These are phyloP conservation scores for Glareola pratincola DNA, from an alignment of 2,113 vertebrate species.

Conservation along the genomic window DNA sequence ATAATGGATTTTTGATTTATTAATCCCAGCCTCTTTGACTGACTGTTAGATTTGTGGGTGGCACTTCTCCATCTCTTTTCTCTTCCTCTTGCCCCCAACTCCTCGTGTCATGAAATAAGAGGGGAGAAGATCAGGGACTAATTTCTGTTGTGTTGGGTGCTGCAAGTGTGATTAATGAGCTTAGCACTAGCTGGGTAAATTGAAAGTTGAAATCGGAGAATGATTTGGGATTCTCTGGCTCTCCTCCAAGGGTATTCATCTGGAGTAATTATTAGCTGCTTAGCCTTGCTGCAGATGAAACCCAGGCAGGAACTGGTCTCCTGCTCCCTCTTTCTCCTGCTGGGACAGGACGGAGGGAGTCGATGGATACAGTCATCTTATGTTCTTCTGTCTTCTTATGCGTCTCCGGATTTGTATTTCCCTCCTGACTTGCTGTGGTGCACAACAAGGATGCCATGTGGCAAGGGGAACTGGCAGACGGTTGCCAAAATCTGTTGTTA, in stretches of 20 bases:
- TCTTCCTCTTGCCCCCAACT: not conserved
- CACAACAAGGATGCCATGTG: not conserved
- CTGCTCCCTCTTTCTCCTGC: not conserved
- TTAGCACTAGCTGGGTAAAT: constrained; percentile 69
- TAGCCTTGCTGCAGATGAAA: not conserved
- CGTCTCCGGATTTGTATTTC: not conserved
- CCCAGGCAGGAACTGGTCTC: not conserved
- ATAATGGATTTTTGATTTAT: constrained; percentile 64
- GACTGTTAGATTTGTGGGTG: not conserved
- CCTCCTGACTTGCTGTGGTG: not conserved
- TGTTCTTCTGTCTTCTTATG: not conserved
- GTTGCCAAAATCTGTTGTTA: not conserved
- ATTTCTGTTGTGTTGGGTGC: constrained; percentile 45
- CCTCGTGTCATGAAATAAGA: not conserved
- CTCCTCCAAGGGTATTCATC: constrained; percentile 18
- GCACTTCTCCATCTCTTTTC: not conserved
- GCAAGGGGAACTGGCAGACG: not conserved
- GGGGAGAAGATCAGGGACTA: not conserved
- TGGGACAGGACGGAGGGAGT: not conserved
- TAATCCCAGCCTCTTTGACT: constrained; percentile 19
- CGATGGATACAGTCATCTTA: not conserved
- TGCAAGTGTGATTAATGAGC: constrained; percentile 81
- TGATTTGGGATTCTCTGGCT: constrained; percentile 47
- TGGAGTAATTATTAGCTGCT: constrained; percentile 48
- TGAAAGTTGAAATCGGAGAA: constrained; percentile 68